Base-by-base conservation (phyloP, 2,797 vertebrate species). In the Tapera naevia region DNA sequence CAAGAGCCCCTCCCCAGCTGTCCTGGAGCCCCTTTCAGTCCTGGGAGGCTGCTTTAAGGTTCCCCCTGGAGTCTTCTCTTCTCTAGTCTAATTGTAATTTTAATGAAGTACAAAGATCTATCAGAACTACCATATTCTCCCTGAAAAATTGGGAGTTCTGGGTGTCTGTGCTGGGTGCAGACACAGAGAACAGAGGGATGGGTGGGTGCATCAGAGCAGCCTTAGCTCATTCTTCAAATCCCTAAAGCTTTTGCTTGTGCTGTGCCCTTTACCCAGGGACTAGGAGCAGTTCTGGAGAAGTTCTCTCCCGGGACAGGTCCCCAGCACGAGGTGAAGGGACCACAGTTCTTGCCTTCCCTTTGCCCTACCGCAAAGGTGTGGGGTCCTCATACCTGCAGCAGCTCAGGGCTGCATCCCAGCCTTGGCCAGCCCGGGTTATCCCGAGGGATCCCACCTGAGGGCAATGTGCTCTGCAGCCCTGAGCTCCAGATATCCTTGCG, bases 401-500 rank as follows among this genome's bases (percentile, higher is more conserved):
- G 39, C 39, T 10, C n/a, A 5, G 46, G 39, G 69, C 11, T 2
- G 0, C 2, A 1, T 33, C 61, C 61, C 7, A 32, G 28, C 23
- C 19, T 51, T 7, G 0, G 46, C 17, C 62, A 15, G 32, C 27
- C 39, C 3, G 0, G 37, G 19, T 10, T 1, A 43, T 19, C 33
- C 32, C 3, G n/a, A 4, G 16, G 9, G 24, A 24, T 3, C 35
- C 51, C 25, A 0, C 0, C 3, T 1, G 7, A n/a, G 17, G 21
- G 12, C 2, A 8, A 7, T 0, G 35, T 13, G 19, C 11, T 74
- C 74, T 27, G 87, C n/a, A 50, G 30, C 15, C 13, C 41, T 8
- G 4, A 48, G 45, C 48, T 64, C 48, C 7, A 7, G 2, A 15
- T 4, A 54, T 39, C 57, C 33, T 15, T 1, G 1, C 2, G 1